A percentile compares a stretch with the other conserved stretches of the same genome.
Evolutionary conservation across 2,113 vertebrate species (phyloP).

Genomic region (Eublepharis macularius): DNA sequence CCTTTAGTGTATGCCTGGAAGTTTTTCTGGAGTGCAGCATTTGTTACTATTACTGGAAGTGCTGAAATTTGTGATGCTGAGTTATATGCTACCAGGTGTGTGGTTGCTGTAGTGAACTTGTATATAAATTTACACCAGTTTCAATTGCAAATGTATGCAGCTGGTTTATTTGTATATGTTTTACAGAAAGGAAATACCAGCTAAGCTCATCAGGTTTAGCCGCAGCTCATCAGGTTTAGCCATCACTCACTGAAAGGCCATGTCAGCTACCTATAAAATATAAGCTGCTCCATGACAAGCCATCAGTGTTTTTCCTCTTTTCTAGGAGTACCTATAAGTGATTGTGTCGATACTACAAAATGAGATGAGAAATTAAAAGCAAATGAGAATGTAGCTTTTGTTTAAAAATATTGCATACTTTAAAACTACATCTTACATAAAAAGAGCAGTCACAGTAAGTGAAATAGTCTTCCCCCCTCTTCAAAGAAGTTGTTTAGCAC

Average conservation of each 20-base stretch:
- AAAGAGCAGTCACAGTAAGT: background rate
- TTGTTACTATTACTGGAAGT: background rate
- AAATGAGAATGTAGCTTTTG: background rate
- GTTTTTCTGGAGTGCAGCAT: background rate
- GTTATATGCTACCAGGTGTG: background rate
- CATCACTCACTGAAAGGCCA: background rate
- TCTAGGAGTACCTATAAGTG: background rate
- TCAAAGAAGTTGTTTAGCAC: background rate
- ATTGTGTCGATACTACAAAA: background rate
- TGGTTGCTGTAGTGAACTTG: slow-evolving; percentile 1
- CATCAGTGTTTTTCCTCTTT: background rate
- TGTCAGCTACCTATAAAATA: background rate
- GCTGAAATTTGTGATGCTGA: background rate
- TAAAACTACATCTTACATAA: background rate
- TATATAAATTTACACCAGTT: slow-evolving; percentile 26
- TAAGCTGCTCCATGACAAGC: background rate
- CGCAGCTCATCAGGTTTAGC: no score
- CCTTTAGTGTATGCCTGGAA: background rate
- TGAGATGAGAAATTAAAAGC: background rate
- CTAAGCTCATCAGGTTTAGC: no score
- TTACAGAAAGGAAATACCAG: background rate
- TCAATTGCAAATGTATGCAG: slow-evolving; percentile 26
- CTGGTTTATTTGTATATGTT: slow-evolving; percentile 45
- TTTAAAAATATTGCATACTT: background rate
- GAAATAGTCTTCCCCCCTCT: background rate